Evolutionary conservation across 2,797 vertebrate genomes (phyloP).

Genomic region (Echiichthys vipera): DNA sequence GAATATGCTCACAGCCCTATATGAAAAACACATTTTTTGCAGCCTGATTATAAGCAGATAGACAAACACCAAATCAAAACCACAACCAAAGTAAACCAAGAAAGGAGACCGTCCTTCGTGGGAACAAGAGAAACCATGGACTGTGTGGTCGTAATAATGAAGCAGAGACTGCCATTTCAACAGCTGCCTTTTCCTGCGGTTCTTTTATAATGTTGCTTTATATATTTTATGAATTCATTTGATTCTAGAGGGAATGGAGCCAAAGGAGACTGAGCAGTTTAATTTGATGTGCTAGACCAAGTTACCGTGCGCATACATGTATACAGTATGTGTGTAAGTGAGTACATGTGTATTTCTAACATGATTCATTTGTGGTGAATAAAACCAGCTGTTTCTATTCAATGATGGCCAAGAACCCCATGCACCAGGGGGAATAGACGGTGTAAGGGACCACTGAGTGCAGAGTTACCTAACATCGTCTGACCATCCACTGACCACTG

Average conservation of each 20-base stretch:
- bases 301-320: slow-evolving; percentile 51
- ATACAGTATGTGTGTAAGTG: slow-evolving; percentile 53
- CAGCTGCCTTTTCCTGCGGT: slow-evolving; percentile 69
- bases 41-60: slow-evolving; percentile 54
- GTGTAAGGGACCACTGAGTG: slow-evolving; percentile 45
- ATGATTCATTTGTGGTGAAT: slow-evolving; percentile 77
- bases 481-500: slow-evolving; percentile 59
- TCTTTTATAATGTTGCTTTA: slow-evolving; percentile 74
- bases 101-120: slow-evolving; percentile 64
- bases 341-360: slow-evolving; percentile 59
- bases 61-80: slow-evolving; percentile 73
- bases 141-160: slow-evolving; percentile 75
- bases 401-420: slow-evolving; percentile 67
- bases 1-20: slow-evolving; percentile 48
- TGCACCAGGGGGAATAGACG: slow-evolving; percentile 41
- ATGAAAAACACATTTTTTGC: slow-evolving; percentile 76
- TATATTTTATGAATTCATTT: slow-evolving; percentile 74
- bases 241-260: slow-evolving; percentile 65
- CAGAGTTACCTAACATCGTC: slow-evolving; percentile 60
- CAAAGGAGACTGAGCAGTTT: slow-evolving; percentile 63
- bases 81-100: slow-evolving; percentile 63
- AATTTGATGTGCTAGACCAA: slow-evolving; percentile 58
- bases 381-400: slow-evolving; percentile 82
- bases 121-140: slow-evolving; percentile 63
- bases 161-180: slow-evolving; percentile 62